phyloP scores from a whole-genome alignment of 2,113 vertebrate genomes.

The Stictonetta naevosa region DNA sequence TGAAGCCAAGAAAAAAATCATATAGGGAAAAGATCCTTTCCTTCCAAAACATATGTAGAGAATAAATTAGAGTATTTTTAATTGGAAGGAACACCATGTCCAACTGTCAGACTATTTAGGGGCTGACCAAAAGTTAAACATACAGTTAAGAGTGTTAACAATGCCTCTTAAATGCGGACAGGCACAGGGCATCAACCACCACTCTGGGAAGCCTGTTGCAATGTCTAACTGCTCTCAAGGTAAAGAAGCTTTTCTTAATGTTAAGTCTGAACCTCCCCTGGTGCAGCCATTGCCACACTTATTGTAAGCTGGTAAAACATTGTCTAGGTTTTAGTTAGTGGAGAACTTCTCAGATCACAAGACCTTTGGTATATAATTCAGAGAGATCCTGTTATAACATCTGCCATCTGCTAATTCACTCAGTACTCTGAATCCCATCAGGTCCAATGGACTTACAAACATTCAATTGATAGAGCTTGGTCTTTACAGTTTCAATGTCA shows the following conservation, averaged over 20 bases:
- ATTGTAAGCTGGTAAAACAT: not conserved
- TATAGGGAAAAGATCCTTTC: not conserved
- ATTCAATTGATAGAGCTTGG: not conserved
- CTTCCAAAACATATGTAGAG: not conserved
- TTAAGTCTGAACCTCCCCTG: not conserved
- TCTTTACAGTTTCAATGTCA: not conserved
- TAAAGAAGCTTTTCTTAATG: not conserved
- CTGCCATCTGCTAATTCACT: fast-evolving
- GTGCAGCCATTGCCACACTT: not conserved
- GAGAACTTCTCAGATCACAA: not conserved
- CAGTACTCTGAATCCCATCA: not conserved
- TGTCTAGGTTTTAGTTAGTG: not conserved
- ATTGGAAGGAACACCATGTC: not conserved
- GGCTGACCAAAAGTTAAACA: not conserved
- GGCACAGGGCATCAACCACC: not conserved
- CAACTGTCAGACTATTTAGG: not conserved
- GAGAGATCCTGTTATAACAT: not conserved
- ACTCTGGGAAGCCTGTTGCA: not conserved
- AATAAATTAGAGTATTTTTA: not conserved
- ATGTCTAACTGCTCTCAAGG: not conserved
- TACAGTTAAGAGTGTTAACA: not conserved
- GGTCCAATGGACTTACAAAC: not conserved
- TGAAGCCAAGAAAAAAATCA: not conserved
- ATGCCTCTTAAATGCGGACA: not conserved
- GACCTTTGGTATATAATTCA: not conserved